Evolutionary conservation across 2,888 invertebrate species (phyloP).

Genomic region (Chironomus riparius): DNA sequence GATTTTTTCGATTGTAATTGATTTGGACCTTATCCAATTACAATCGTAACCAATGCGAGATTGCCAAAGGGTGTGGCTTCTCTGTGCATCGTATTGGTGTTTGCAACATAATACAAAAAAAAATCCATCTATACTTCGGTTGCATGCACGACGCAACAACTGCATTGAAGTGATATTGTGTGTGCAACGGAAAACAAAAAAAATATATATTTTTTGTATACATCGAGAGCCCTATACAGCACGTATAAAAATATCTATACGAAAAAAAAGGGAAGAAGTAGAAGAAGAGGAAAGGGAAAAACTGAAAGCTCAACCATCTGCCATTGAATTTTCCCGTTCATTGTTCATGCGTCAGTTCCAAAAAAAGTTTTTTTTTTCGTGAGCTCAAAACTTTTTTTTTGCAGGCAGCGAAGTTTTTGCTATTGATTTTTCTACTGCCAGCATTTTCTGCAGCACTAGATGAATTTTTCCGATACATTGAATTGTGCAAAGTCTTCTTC

Average conservation of each 20-base stretch:
- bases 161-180: conserved; percentile 23
- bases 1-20: conserved; percentile 21
- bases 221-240: neutral
- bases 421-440: conserved; percentile 19
- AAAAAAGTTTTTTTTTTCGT: conserved; percentile 12
- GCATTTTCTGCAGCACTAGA: neutral
- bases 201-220: neutral
- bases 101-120: conserved; percentile 23
- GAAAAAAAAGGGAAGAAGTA: neutral
- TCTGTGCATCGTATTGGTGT: conserved; percentile 16
- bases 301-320: conserved; percentile 18
- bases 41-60: conserved; percentile 24
- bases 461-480: neutral
- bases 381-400: neutral
- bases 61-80: conserved; percentile 27
- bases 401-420: neutral
- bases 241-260: neutral
- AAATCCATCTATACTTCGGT: conserved; percentile 24
- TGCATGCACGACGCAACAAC: conserved; percentile 24
- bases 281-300: neutral
- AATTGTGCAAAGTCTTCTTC: neutral
- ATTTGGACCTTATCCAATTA: conserved; percentile 27
- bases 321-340: conserved; percentile 27
- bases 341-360: conserved; percentile 26
- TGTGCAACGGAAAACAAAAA: conserved; percentile 7